A percentile compares a stretch with the other conserved stretches of the same genome.
Conservation (phyloP, 2,888 invertebrate species). For the Polietes domitor region DNA sequence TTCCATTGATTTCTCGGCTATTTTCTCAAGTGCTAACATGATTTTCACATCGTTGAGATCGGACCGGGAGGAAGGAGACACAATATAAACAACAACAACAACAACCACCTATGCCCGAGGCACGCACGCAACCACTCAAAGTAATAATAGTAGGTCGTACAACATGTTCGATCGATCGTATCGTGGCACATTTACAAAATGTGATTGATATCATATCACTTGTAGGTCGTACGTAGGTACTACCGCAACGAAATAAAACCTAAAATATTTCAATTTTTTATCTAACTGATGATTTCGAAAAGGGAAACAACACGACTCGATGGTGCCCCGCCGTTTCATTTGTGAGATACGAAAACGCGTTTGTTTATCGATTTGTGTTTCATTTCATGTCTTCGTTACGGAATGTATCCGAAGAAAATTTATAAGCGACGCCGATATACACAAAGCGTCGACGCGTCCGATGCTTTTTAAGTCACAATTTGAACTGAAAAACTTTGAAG, state of each 20-base stretch:
- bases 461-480: slow-evolving; percentile 71
- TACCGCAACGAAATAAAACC: background rate
- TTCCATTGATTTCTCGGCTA: background rate
- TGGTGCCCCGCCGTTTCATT: background rate
- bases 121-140: background rate
- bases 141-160: slow-evolving; percentile 4
- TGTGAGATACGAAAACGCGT: slow-evolving; percentile 23
- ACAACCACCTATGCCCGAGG: too few species aligned
- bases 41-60: background rate
- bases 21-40: slow-evolving; percentile 3
- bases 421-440: slow-evolving; percentile 7
- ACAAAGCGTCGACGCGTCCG: slow-evolving; percentile 53
- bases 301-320: slow-evolving; percentile 2
- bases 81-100: too few species aligned
- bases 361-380: slow-evolving; percentile 5
- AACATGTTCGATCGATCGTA: slow-evolving; percentile 39
- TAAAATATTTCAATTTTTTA: background rate
- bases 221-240: background rate
- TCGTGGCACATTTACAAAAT: slow-evolving; percentile 54
- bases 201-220: slow-evolving; percentile 51
- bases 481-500: slow-evolving; percentile 71
- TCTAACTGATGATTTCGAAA: background rate
- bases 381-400: background rate
- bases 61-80: background rate
- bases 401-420: slow-evolving; percentile 12